These are phyloP conservation scores for Epizoanthus scotinus DNA, from an alignment of 92 coral and sea anemone genomes.

Conservation along the genomic window DNA sequence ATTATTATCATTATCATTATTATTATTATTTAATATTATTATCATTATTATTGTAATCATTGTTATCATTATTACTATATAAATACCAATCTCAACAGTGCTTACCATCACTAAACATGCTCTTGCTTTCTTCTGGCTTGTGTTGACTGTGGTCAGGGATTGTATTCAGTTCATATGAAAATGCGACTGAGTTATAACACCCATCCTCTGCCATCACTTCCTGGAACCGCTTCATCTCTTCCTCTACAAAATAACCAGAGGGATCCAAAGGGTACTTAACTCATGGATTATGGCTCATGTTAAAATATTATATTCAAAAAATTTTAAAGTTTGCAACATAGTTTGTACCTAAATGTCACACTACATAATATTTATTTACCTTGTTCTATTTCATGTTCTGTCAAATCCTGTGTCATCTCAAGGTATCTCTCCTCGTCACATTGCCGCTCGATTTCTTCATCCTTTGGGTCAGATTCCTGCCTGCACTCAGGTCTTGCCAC, in stretches of 20 bases:
- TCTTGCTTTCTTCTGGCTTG: neutral
- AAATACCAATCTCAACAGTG: too few relatives aligned
- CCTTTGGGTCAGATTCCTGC: conserved; percentile 57
- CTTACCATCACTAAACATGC: neutral
- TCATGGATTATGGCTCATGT: too few relatives aligned
- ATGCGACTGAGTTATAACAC: conserved; percentile 23
- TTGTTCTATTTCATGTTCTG: conserved; percentile 77
- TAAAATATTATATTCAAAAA: too few relatives aligned
- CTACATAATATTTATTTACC: conserved; percentile 30
- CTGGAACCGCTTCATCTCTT: conserved; percentile 39
- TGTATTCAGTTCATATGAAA: conserved; percentile 13
- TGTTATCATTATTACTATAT: too few relatives aligned
- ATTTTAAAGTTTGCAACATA: too few relatives aligned
- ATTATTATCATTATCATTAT: too few relatives aligned
- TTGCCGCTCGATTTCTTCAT: conserved; percentile 71
- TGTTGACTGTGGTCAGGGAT: conserved; percentile 2
- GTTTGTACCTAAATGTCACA: too few relatives aligned
- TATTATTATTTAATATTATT: too few relatives aligned
- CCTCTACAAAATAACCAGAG: conserved; percentile 36
- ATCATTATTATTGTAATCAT: too few relatives aligned
- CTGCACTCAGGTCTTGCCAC: conserved; percentile 43
- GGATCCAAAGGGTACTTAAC: too few relatives aligned
- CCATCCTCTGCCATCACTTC: conserved; percentile 39
- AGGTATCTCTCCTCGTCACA: conserved; percentile 94
- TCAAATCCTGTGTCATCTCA: conserved; percentile 66